Percentiles rank a stretch among this genome's conserved stretches.
These are phyloP conservation scores for mouse (Mus musculus) DNA, from an alignment of 2,113 vertebrate species.

Conservation along the genomic window DNA sequence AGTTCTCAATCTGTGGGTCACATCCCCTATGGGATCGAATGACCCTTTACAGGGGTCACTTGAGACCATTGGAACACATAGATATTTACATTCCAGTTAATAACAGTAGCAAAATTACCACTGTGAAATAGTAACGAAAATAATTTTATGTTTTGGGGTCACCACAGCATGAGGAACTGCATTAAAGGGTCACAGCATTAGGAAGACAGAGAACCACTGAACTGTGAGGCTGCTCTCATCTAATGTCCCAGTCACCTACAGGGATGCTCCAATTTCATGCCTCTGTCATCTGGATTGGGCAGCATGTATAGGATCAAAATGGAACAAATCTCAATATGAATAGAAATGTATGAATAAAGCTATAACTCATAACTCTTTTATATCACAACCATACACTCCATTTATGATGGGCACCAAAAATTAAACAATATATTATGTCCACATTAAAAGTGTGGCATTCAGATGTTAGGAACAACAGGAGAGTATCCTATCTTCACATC, in stretches of 20 bases:
- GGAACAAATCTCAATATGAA: background rate
- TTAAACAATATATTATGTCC: background rate
- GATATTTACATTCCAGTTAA: background rate
- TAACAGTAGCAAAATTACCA: background rate
- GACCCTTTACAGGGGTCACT: background rate
- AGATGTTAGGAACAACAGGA: background rate
- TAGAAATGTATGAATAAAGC: background rate
- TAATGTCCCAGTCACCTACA: background rate
- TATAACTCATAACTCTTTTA: background rate
- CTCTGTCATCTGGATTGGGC: background rate
- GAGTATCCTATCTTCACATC: background rate
- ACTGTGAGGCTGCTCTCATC: background rate
- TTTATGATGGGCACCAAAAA: background rate
- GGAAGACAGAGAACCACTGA: background rate
- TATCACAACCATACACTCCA: background rate
- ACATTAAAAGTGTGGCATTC: slow-evolving; percentile 8
- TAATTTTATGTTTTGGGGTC: background rate
- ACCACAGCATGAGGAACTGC: background rate
- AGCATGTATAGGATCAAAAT: background rate
- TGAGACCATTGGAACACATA: background rate
- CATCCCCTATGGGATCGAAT: background rate
- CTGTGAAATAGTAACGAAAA: background rate
- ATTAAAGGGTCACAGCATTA: background rate
- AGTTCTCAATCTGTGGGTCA: background rate
- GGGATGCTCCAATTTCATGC: background rate